Evolutionary conservation across 1,140 invertebrate genomes (phyloP).

Genomic region (Lepidostoma basale): DNA sequence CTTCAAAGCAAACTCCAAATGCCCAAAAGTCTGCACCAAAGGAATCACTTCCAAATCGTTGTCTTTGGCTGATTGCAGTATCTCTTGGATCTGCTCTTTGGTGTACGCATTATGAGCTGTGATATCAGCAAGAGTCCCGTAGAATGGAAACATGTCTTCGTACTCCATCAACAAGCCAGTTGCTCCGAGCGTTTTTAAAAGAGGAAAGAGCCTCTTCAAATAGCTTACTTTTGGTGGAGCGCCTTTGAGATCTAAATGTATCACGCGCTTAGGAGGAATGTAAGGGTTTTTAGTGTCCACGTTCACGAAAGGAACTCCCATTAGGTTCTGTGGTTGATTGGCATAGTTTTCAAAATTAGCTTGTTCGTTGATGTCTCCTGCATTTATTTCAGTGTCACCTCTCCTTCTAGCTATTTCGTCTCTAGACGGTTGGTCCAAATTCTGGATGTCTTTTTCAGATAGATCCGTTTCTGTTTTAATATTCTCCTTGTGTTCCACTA

Average conservation of each 20-base stretch:
- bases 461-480: conserved; percentile 23
- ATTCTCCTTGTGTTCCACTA: conserved; percentile 6
- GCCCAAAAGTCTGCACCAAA: conserved; percentile 92
- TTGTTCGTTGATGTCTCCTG: conserved; percentile 33
- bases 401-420: conserved; percentile 43
- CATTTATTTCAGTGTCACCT: neutral
- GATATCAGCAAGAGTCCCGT: conserved; percentile 66
- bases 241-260: conserved; percentile 87
- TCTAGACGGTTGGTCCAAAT: conserved; percentile 41
- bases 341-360: conserved; percentile 39
- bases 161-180: conserved; percentile 89
- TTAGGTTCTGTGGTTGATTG: conserved; percentile 36
- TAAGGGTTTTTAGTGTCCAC: conserved; percentile 42
- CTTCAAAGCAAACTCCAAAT: conserved; percentile 88
- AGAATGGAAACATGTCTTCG: conserved; percentile 94
- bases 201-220: conserved; percentile 73
- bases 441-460: conserved; percentile 31
- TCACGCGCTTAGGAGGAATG: conserved; percentile 58
- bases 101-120: conserved; percentile 78
- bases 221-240: conserved; percentile 77
- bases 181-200: conserved; percentile 77
- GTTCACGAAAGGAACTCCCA: conserved; percentile 43
- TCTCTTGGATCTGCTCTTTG: conserved; percentile 65
- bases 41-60: conserved; percentile 80
- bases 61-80: conserved; percentile 69